A percentile compares a stretch with the other conserved stretches of the same genome.
These are phyloP conservation scores for Ophraella communa DNA, from an alignment of 2,888 invertebrate species.

Conservation along the genomic window DNA sequence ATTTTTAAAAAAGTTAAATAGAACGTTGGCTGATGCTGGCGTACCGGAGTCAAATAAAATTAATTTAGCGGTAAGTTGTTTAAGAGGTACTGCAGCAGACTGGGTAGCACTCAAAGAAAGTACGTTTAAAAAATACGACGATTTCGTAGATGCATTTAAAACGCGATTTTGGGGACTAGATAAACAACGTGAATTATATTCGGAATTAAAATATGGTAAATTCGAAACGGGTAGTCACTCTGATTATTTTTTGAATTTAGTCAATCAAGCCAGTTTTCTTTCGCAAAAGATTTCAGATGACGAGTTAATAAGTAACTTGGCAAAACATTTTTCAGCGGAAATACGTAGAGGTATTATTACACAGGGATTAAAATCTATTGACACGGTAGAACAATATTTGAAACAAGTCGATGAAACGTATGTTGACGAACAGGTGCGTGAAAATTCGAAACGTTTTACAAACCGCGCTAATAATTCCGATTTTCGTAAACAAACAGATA, in stretches of 20 bases:
- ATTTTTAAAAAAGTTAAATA: conserved; percentile 23
- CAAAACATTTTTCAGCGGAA: conserved; percentile 27
- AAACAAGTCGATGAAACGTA: conserved; percentile 21
- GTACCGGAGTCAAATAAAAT: conserved; percentile 19
- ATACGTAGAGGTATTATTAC: conserved; percentile 28
- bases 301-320: conserved; percentile 12
- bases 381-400: conserved; percentile 30
- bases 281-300: conserved; percentile 9
- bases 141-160: conserved; percentile 14
- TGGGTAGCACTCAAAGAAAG: conserved; percentile 19
- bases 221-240: conserved; percentile 16
- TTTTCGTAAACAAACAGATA: background rate
- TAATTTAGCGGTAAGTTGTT: conserved; percentile 10
- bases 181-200: conserved; percentile 18
- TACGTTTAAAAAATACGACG: conserved; percentile 3
- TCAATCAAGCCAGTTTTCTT: conserved; percentile 24
- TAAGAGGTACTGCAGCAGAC: conserved; percentile 20
- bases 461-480: background rate
- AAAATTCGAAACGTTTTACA: no score
- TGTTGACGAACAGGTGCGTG: conserved; percentile 1
- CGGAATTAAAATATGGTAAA: conserved; percentile 11
- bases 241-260: conserved; percentile 26
- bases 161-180: conserved; percentile 18
- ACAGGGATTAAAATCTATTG: conserved; percentile 19
- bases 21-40: conserved; percentile 16